These are phyloP conservation scores for Miltochrista miniata DNA, from an alignment of 2,888 invertebrate genomes.

Conservation along the genomic window DNA sequence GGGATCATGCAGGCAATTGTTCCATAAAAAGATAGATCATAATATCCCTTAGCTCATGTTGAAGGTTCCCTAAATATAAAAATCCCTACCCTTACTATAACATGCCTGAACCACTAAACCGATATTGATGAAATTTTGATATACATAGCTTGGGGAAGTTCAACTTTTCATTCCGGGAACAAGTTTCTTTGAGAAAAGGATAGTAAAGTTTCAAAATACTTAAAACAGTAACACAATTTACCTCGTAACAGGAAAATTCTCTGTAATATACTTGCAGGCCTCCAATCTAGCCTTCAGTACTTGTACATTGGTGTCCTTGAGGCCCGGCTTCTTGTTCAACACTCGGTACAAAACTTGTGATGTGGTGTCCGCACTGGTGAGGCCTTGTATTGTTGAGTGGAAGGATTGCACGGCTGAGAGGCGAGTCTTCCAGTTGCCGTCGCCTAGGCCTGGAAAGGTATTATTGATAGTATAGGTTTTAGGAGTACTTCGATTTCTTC, in stretches of 20 bases:
- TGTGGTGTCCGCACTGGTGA: slow-evolving; percentile 85
- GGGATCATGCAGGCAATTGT: no score
- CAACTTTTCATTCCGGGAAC: no score
- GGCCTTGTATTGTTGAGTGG: slow-evolving; percentile 83
- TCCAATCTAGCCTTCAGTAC: slow-evolving; percentile 93
- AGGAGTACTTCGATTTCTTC: no score
- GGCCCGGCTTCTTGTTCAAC: slow-evolving; percentile 92
- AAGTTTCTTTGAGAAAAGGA: no score
- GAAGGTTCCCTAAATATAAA: no score
- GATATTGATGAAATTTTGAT: no score
- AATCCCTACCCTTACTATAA: no score
- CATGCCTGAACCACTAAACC: no score
- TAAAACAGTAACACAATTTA: slow-evolving; percentile 60
- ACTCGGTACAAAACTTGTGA: slow-evolving; percentile 90
- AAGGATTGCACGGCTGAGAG: slow-evolving; percentile 90
- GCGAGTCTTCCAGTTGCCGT: slow-evolving; percentile 94
- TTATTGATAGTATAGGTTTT: not conserved
- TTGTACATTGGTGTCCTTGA: slow-evolving; percentile 96
- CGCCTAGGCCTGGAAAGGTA: slow-evolving; percentile 83
- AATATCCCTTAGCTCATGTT: no score
- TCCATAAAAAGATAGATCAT: no score
- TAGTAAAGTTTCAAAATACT: no score
- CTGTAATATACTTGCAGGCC: slow-evolving; percentile 89
- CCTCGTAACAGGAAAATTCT: slow-evolving; percentile 88
- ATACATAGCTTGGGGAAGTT: no score